These are phyloP conservation scores for Temnothorax unifasciatus DNA, from an alignment of 2,888 invertebrate genomes.

Conservation along the genomic window DNA sequence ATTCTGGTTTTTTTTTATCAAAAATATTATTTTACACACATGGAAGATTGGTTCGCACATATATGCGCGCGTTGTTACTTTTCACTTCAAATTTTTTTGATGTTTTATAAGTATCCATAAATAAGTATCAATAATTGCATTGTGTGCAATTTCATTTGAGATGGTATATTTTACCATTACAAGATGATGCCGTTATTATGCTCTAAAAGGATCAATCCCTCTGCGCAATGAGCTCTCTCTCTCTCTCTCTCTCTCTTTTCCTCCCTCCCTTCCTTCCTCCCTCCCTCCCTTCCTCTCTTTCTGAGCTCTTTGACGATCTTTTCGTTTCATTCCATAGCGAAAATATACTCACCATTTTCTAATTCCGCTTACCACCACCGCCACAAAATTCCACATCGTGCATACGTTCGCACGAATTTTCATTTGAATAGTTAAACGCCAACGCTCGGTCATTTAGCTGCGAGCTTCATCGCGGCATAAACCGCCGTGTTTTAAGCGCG, in stretches of 20 bases:
- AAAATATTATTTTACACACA: not conserved
- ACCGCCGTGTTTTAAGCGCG: constrained; percentile 75
- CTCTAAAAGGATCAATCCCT: not conserved
- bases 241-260: not conserved
- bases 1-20: not conserved
- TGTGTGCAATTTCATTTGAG: not conserved
- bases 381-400: not conserved
- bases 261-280: not conserved
- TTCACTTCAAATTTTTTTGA: not conserved
- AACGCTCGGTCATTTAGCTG: constrained; percentile 59
- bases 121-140: not conserved
- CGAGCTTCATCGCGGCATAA: constrained; percentile 40
- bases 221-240: not conserved
- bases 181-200: not conserved
- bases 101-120: not conserved
- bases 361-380: constrained; percentile 27
- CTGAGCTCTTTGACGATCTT: not conserved
- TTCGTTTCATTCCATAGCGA: constrained; percentile 5
- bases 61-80: not conserved
- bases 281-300: not conserved
- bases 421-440: constrained; percentile 71
- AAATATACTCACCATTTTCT: constrained; percentile 34
- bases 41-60: not conserved
- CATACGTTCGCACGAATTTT: constrained; percentile 50
- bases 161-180: not conserved